Evolutionary conservation across 1,140 invertebrate species (phyloP).

Genomic region (Diorhabda carinulata): DNA sequence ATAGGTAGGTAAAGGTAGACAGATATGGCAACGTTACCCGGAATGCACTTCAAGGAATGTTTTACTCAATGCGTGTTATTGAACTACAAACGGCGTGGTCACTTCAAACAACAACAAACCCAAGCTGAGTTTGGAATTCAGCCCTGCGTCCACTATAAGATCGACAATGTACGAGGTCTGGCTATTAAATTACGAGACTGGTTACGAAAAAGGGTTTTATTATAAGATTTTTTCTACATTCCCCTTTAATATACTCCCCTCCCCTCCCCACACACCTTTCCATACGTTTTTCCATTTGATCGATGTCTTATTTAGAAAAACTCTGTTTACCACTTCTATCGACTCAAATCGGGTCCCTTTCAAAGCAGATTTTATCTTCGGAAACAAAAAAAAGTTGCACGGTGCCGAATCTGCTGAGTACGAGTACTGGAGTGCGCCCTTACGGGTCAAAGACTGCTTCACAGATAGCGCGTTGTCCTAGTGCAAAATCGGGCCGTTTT

Average conservation of each 20-base stretch:
- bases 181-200: background rate
- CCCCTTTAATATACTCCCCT: background rate
- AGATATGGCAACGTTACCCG: constrained; percentile 6
- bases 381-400: no score
- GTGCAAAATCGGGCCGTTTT: no score
- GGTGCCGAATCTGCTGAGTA: no score
- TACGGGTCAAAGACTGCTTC: no score
- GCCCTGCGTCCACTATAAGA: background rate
- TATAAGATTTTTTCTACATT: background rate
- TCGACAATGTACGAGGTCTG: background rate
- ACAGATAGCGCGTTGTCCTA: no score
- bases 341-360: no score
- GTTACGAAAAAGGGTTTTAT: background rate
- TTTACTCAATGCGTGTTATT: constrained; percentile 28
- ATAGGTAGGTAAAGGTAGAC: no score
- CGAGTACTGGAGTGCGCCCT: no score
- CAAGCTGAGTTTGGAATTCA: background rate
- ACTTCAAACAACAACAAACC: constrained; percentile 3
- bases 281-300: background rate
- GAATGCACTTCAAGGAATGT: constrained; percentile 23
- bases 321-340: no score
- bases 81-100: constrained; percentile 18
- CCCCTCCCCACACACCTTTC: background rate
- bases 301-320: background rate
- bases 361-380: no score